Conservation (phyloP, 2,113 vertebrate species). For the Mobula birostris region DNA sequence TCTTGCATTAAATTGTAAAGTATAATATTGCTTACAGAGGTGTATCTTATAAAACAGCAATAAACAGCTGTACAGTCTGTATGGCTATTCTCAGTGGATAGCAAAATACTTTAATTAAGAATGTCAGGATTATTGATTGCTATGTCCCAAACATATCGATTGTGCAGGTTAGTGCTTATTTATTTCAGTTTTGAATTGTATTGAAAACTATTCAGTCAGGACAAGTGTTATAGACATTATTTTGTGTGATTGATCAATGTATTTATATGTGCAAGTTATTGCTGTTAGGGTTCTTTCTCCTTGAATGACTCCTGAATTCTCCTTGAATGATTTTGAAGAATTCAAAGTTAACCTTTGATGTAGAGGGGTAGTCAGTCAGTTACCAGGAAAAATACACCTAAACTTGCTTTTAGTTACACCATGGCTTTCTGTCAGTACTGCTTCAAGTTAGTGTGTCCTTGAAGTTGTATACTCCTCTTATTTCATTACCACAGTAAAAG, state of each 20-base stretch:
- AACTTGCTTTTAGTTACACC: too few species aligned
- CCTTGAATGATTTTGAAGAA: not conserved
- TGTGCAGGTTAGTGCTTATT: not conserved
- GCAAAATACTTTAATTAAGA: constrained; percentile 17
- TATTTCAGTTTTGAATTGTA: constrained; percentile 5
- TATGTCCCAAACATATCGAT: not conserved
- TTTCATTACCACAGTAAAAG: not conserved
- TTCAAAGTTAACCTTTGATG: not conserved
- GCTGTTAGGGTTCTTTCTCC: not conserved
- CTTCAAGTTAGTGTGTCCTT: not conserved
- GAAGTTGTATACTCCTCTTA: not conserved
- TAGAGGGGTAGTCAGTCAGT: not conserved
- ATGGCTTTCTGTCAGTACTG: not conserved
- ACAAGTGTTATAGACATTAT: not conserved
- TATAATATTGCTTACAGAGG: constrained; percentile 1
- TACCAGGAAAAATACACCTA: not conserved
- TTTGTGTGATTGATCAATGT: not conserved
- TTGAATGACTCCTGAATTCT: not conserved
- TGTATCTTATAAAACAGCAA: not conserved
- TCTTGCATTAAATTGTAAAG: not conserved
- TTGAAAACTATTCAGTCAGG: not conserved
- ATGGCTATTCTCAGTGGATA: not conserved
- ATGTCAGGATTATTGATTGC: not conserved
- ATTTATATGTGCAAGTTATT: not conserved
- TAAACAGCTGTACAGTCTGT: not conserved